phyloP scores from a whole-genome alignment of 1,140 invertebrate genomes.

The Sinella curviseta region DNA sequence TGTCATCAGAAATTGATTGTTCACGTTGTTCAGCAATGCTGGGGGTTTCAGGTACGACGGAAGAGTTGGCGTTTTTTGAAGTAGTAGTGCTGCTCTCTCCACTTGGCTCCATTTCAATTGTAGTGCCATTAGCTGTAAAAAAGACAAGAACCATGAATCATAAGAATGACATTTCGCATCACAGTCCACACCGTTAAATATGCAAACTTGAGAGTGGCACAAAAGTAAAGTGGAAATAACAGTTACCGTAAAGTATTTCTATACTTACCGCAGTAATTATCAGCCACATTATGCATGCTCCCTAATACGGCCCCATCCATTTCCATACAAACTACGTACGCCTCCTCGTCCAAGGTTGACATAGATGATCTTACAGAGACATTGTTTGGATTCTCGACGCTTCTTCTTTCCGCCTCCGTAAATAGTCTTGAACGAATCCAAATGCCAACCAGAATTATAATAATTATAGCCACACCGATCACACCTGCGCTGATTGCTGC shows the following conservation, averaged over 20 bases:
- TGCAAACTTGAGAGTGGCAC: no score
- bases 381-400: not conserved
- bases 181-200: not conserved
- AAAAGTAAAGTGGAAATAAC: no score
- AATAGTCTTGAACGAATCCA: constrained; percentile 34
- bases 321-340: not conserved
- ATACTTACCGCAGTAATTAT: not conserved
- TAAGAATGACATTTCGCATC: not conserved
- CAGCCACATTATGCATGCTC: constrained; percentile 2
- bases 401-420: not conserved
- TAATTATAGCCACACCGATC: constrained; percentile 33
- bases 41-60: no score
- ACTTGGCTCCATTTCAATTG: not conserved
- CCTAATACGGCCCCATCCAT: constrained; percentile 23
- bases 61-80: not conserved
- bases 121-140: not conserved
- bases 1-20: no score
- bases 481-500: constrained; percentile 31
- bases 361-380: constrained; percentile 3
- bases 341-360: constrained; percentile 15
- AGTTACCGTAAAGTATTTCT: no score
- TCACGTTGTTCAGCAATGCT: no score
- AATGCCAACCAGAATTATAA: constrained; percentile 35
- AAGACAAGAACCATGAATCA: not conserved
- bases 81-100: not conserved